Conservation (phyloP, 2,113 vertebrate species). For the Macaca fascicularis region T2T-MFA8v1.1 NC_088376.1:151574501-151575000, state of each 20-base stretch:
- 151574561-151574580: neutral
- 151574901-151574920: neutral
- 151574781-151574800: neutral
- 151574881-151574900: neutral
- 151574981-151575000: neutral
- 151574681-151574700: neutral
- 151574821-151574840: neutral
- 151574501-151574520: neutral
- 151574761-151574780: neutral
- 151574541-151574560: neutral
- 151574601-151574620: neutral
- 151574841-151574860: neutral
- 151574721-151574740: fast-evolving
- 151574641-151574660: neutral
- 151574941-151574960: neutral
- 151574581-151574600: neutral
- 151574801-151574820: neutral
- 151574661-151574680: neutral
- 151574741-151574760: neutral
- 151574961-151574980: no score
- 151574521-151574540: neutral
- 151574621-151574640: neutral
- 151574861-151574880: neutral
- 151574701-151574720: neutral
- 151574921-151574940: neutral